phyloP scores from a whole-genome alignment of 2,888 invertebrate genomes.

The Nymphalis urticae region DNA sequence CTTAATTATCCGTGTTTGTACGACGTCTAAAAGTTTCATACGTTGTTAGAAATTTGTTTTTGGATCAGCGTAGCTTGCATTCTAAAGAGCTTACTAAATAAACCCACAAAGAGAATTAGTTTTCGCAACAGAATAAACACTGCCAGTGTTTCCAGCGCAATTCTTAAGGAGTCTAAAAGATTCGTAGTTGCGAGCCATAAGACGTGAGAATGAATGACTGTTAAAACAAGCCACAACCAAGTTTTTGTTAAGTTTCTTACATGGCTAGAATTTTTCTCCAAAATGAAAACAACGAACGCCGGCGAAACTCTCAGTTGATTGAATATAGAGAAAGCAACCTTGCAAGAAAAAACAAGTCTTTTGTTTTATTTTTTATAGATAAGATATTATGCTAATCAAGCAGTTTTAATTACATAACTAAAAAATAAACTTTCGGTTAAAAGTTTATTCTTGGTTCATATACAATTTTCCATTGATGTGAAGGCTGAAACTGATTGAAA shows the following conservation, averaged over 20 bases:
- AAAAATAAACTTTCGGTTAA: neutral
- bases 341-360: neutral
- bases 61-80: slow-evolving; percentile 40
- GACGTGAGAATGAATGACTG: slow-evolving; percentile 30
- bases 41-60: slow-evolving; percentile 49
- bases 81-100: slow-evolving; percentile 37
- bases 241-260: slow-evolving; percentile 31
- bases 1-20: slow-evolving; percentile 78
- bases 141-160: slow-evolving; percentile 16
- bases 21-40: slow-evolving; percentile 63
- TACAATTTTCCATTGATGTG: too few relatives aligned
- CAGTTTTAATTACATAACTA: neutral
- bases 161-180: slow-evolving; percentile 18
- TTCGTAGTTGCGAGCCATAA: slow-evolving; percentile 21
- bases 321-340: neutral
- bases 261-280: slow-evolving; percentile 46
- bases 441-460: too few relatives aligned
- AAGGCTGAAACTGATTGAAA: slow-evolving; percentile 4
- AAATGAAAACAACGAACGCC: slow-evolving; percentile 49
- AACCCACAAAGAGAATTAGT: slow-evolving; percentile 27
- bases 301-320: slow-evolving; percentile 41
- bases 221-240: slow-evolving; percentile 26
- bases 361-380: neutral
- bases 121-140: slow-evolving; percentile 24
- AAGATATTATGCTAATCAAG: neutral